Evolutionary conservation across 2,797 vertebrate genomes (phyloP), one percentile per base, ranked within the genome.

Genomic region (Tympanoctomys barrerae): DNA sequence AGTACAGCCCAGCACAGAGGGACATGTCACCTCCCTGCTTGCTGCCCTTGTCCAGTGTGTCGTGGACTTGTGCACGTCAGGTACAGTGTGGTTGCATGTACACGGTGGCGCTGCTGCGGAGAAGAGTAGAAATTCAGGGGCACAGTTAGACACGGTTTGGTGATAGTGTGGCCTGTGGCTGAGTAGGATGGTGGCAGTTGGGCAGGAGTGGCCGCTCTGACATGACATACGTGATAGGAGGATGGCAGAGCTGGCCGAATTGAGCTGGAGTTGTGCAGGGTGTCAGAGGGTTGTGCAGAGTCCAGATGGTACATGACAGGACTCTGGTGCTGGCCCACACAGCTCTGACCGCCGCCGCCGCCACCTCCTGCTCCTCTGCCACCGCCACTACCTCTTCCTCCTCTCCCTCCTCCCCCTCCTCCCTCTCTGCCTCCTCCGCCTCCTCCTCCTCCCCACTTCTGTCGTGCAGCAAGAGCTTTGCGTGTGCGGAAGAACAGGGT

Each of bases 401-500:
- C 2, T 5, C 11, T 3, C 46, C 1, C 4, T 42, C 42, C 42
- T 42, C 42, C 42, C 5, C 42, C 5, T 22, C 12, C 22, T 5
- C 13, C 4, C 7, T 10, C 54, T 57, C 54, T 5, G 1, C 54
- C 16, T 42, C 39, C 54, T 57, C 54, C 14, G 4, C 54, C 16
- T 42, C 39, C 39, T 39, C 4, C 71, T 42, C n/a, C 2, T 5
- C 12, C 3, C 46, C 1, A 0, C 24, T 16, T 16, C 13, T 31
- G n/a, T n/a, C 9, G 11, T 24, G 7, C 0, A 0, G 11, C 4
- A 0, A 21, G 3, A 62, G 10, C 5, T 26, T 1, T 4, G 4
- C 21, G 18, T 39, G 4, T 6, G n/a, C 22, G 39, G 28, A 75
- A 18, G 31, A 57, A 21, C 12, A 1, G 13, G 21, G 21, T 3